Base-by-base conservation (phyloP, 2,888 invertebrate species). In the Nebria brevicollis region DNA sequence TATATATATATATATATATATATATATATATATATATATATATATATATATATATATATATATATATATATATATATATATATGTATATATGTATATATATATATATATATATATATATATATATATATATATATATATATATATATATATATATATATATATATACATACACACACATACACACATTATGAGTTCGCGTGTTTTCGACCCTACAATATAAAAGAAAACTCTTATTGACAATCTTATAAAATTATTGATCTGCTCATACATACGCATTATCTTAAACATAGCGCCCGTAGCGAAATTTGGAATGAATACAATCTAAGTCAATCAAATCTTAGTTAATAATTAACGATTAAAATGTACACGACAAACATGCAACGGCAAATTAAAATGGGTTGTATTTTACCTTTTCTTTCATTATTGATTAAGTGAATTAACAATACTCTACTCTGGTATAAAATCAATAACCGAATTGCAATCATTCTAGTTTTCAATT, bases 71-170 rank as follows among this genome's bases (percentile, higher is more conserved):
- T 8, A 25, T 13, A 34, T 1, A 34, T 34, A 34, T 1, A 34
- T 34, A 4, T 5, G 1, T 34, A 15, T 65, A 13, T 5, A 34
- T 34, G 1, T 5, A 15, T 8, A 65, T 8, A 15, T 6, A n/a
- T 15, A 65, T n/a, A 65, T 65, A 13, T 65, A 13, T 65, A 65
- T 15, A 65, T n/a, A 68, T 79, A 82, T 80, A 73, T 80, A 82
- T 82, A 82, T 82, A 79, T 66, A 81, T 54, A 26, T 15, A 65
- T 74, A 81, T 73, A 41, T 79, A 72, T 68, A 20, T 70, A 81
- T 81, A 65, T 20, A 78, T 70, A 81, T 79, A 79, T 80, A 79
- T 4, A 73, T 43, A 78, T 72, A 64, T 41, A 68, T 74, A 74
- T 81, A 80, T 65, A 68, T 78, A 74, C 64, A 78, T 2, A n/a